Base-by-base conservation (phyloP, 1,140 invertebrate species). In the Drosophila pruinosa region DNA sequence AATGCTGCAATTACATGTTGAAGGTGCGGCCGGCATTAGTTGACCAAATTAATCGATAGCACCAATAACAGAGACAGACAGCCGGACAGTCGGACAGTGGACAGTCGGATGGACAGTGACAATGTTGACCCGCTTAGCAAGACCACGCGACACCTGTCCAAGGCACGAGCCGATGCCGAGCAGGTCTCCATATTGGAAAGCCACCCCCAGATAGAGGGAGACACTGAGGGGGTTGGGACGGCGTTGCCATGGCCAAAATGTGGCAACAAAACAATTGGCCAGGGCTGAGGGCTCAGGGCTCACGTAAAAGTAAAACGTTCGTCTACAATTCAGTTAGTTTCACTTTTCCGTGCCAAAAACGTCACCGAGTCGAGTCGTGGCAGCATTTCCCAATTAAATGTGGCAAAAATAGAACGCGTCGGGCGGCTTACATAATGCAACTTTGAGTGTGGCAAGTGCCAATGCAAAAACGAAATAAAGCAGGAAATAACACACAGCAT, bases 181-280 rank as follows among this genome's bases (percentile, higher is more conserved):
- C 21, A 2, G 6, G 8, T 22, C 17, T 2, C 17, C 24, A 28
- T 50, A 28, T 10, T 19, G 17, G 43, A 41, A 28, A 54, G 21
- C 52, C 53, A 67, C 70, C 63, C 54, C 28, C 38, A 41, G 47
- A 52, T 19, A 12, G 12, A 19, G 15, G 12, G 38, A 15, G 38
- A n/a, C n/a, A n/a, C n/a, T 0, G 14, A 8, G 38, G 38, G 2
- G 7, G 41, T 10, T 15, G 41, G 17, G 15, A 36, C 43, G 15
- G 47, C 82, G 82, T 88, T 88, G 78, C 82, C 82, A 88, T 88
- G 82, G 82, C 79, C 82, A 89, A 86, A 72, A 78, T 72, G 80
- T 59, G 64, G 28, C 47, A 34, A 77, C 81, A 88, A 86, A 88
- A 82, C 82, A 82, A 88, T 47, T 71, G 62, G 45, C 28, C 6